phyloP scores from a whole-genome alignment of 2,797 vertebrate species.

The Melanotaenia maccullochi region DNA sequence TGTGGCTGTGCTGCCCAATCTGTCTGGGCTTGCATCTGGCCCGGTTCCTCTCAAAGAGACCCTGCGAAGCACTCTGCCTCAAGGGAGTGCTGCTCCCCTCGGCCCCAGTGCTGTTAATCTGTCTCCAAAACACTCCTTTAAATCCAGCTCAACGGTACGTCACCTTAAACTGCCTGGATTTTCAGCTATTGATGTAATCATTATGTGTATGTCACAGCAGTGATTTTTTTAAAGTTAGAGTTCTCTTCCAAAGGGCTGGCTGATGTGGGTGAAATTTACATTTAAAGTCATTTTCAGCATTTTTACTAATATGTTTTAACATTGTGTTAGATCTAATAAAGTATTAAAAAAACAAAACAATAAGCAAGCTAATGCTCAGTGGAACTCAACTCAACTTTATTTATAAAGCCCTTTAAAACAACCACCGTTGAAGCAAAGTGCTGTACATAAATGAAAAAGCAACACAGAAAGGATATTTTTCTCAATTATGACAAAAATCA shows the following conservation, averaged over 20 bases:
- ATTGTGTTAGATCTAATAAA: no score
- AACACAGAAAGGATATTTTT: not conserved
- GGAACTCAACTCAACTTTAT: no score
- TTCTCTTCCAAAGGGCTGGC: not conserved
- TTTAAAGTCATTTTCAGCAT: not conserved
- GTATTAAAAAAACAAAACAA: no score
- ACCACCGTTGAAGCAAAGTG: no score
- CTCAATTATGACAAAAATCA: not conserved
- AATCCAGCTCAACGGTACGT: slow-evolving; percentile 83
- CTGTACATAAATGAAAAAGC: no score
- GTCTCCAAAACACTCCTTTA: slow-evolving; percentile 91
- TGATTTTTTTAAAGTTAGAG: not conserved
- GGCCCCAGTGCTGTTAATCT: slow-evolving; percentile 76
- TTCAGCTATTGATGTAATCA: not conserved
- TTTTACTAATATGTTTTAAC: no score
- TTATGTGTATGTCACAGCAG: not conserved
- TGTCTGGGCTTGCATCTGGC: slow-evolving; percentile 73
- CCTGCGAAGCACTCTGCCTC: slow-evolving; percentile 86
- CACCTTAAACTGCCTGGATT: not conserved
- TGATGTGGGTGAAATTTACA: not conserved
- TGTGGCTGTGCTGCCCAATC: slow-evolving; percentile 82
- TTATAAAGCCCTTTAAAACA: no score
- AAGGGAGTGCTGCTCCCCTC: slow-evolving; percentile 68
- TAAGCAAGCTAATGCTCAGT: no score
- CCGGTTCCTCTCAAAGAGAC: slow-evolving; percentile 87